Base-by-base conservation (phyloP, 2,797 vertebrate genomes). In the Champsocephalus esox region DNA sequence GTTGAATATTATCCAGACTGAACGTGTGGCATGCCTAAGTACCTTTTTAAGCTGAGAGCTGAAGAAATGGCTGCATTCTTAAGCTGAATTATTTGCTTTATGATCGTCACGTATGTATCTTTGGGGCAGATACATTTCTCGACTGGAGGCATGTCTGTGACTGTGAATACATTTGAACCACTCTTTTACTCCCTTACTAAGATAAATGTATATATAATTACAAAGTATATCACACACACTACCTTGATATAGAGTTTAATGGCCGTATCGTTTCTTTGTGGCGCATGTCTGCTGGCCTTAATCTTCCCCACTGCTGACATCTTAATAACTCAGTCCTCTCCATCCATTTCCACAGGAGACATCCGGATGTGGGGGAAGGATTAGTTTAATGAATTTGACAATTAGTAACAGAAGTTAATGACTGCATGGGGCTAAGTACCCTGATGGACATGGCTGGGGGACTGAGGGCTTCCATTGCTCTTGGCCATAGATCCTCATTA, bases 311-410 rank as follows among this genome's bases (percentile, higher is more conserved):
- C 81, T 88, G 87, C 88, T 94, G 92, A 95, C 93, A 93, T 94
- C 93, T 95, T 95, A 92, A 95, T 94, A 94, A 94, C 89, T 93
- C 93, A 93, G 85, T 81, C 86, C 83, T 89, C 89, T 91, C 90
- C 92, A 91, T 95, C 92, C 88, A 90, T 95, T 95, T 94, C 89
- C 93, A 94, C 82, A 58, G 85, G 92, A 92, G 94, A 94, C 92
- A 83, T 92, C 87, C 84, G 84, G 92, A 91, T 92, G 90, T 87
- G 88, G 90, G 91, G 89, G 86, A 88, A 88, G 92, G 92, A 91
- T 93, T 92, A 90, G 90, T 94, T 95, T 95, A 95, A 95, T 95
- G 94, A 95, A 95, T 95, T 95, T 94, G 93, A 95, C 94, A 95
- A 95, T 95, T 95, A 95, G 95, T 91, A 94, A 93, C 90, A 94